Evolutionary conservation across 2,113 vertebrate genomes (phyloP).

Genomic region (Ailuropoda melanoleuca): DNA sequence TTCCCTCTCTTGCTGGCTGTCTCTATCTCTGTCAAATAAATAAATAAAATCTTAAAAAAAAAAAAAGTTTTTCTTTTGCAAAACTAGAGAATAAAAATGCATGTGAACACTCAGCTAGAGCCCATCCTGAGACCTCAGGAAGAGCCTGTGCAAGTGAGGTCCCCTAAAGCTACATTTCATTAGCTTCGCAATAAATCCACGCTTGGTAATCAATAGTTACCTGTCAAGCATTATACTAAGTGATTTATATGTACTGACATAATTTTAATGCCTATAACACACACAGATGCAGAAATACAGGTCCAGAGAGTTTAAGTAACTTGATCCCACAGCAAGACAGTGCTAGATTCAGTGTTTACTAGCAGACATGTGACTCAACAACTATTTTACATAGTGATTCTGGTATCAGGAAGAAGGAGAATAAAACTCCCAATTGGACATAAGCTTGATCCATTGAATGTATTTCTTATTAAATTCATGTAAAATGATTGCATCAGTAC

Average conservation of each 20-base stretch:
- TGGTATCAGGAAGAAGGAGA: background rate
- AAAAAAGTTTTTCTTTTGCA: too few species aligned
- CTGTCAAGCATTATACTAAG: background rate
- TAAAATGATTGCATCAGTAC: background rate
- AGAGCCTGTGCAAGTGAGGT: background rate
- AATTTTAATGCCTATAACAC: background rate
- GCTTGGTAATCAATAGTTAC: conserved; percentile 3
- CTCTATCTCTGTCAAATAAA: too few species aligned
- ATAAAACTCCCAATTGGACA: background rate
- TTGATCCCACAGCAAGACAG: background rate
- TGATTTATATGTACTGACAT: background rate
- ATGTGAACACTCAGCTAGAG: background rate
- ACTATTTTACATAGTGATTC: background rate
- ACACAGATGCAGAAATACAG: background rate
- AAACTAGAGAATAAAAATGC: background rate
- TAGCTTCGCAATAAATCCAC: background rate
- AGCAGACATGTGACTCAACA: background rate
- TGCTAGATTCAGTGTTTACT: background rate
- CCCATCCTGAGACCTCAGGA: background rate
- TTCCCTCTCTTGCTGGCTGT: too few species aligned
- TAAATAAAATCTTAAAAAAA: too few species aligned
- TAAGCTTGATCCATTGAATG: background rate
- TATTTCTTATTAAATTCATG: background rate
- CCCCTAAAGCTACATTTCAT: background rate
- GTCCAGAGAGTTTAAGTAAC: background rate